Evolutionary conservation across 1,140 invertebrate genomes (phyloP).

Genomic region (Eufriesea mexicana): DNA sequence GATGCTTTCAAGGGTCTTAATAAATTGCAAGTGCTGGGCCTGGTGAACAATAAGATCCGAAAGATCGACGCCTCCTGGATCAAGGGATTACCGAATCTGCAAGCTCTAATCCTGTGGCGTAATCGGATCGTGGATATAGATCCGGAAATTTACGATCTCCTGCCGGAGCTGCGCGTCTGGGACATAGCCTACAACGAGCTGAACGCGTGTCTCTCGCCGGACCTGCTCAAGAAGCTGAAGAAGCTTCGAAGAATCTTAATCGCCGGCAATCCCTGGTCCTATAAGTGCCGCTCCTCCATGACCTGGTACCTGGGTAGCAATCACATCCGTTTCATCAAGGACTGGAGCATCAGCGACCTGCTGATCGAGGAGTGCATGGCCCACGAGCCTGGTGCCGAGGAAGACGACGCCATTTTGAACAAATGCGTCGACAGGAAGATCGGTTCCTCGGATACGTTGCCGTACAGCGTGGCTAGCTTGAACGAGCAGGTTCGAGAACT

Average conservation of each 20-base stretch:
- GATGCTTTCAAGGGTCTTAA: constrained; percentile 30
- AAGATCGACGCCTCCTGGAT: constrained; percentile 45
- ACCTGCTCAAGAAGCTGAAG: constrained; percentile 24
- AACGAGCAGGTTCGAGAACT: constrained; percentile 18
- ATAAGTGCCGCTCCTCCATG: constrained; percentile 42
- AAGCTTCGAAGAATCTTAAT: constrained; percentile 36
- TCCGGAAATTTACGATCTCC: constrained; percentile 24
- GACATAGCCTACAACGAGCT: constrained; percentile 50
- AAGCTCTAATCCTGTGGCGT: constrained; percentile 22
- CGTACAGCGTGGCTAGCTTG: not conserved
- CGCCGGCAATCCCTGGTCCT: constrained; percentile 37
- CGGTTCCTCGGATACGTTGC: not conserved
- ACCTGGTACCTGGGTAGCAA: constrained; percentile 30
- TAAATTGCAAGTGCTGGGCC: constrained; percentile 19
- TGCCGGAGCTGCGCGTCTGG: constrained; percentile 16
- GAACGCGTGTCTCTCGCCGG: constrained; percentile 1
- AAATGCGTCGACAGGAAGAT: constrained; percentile 35
- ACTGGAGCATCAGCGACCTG: constrained; percentile 35
- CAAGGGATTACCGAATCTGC: constrained; percentile 19
- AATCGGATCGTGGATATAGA: constrained; percentile 43
- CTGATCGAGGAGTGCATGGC: constrained; percentile 48
- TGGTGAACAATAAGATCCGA: constrained; percentile 41
- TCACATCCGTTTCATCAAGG: constrained; percentile 32
- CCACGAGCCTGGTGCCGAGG: constrained; percentile 17
- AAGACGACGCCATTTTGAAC: not conserved